Evolutionary conservation across 2,113 vertebrate genomes (phyloP), one percentile per base, ranked within the genome.

Genomic region (Neolamprologus ventralis): DNA sequence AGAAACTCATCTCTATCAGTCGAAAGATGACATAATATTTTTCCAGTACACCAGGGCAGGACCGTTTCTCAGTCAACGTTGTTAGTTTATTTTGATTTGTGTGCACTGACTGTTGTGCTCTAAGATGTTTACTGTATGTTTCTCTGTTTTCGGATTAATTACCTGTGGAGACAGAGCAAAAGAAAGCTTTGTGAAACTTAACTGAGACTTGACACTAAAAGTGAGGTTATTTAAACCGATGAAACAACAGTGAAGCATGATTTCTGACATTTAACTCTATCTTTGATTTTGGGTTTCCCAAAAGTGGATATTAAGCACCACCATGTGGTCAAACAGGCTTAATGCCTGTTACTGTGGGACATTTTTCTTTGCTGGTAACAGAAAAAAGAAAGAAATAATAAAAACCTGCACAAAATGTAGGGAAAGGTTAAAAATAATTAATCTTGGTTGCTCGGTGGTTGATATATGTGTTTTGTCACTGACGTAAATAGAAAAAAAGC

Each of bases 241-340:
- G 68, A 49, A 49, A 47, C 14, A 75, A 19, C 71, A 28, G 71
- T 47, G 42, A 75, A 26, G 14, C 23, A 75, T 17, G 14, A 26
- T 47, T 47, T 49, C 71, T 73, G 21, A 73, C 14, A 31, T 75
- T 75, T 75, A 49, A 45, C 42, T 75, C 14, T 73, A 23, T 4
- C 16, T 49, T 78, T 78, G 42, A 49, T 31, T 78, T 16, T 35
- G 7, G n/a, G 19, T 80, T 14, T 9, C 10, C 9, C 10, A 75
- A 84, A 63, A 82, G 9, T 89, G 55, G 84, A 51, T 33, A 49
- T 63, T 58, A 60, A 89, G 82, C 75, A 10, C 88, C 91, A 92
- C 54, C 92, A 31, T 90, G 88, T 88, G 93, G 91, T 80, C 79
- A 71, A 89, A 87, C 4, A 28, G 57, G 11, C 12, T 28, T 42